Evolutionary conservation across 1,140 invertebrate genomes (phyloP), one percentile per base, ranked within the genome.

Genomic region (Scaptomyza pallida): DNA sequence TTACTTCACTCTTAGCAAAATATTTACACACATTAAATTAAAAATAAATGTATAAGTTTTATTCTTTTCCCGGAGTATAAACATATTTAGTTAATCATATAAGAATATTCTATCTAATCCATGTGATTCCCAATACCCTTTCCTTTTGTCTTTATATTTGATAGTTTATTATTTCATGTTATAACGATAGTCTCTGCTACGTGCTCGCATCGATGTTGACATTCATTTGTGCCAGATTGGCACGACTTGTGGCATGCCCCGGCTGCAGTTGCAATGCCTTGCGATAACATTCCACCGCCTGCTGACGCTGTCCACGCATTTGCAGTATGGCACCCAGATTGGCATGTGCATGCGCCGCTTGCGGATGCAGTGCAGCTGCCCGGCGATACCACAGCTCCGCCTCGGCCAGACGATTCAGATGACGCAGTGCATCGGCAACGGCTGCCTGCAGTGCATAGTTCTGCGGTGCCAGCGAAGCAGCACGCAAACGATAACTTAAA

Each of bases 241-340:
- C 96, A 72, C 96, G 93, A 15, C 97, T 98, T 23, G 97, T 96
- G 15, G 94, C 93, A 92, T 98, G 97, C 72, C 95, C 94, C 0
- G 97, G 97, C 78, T 97, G 95, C 5, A 98, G 92, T 62, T 94
- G 92, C 56, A 98, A 92, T 1, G 97, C 97, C 80, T 94, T 93
- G 55, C 95, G 92, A 92, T 99, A 99, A 56, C 95, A 95, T 5
- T 93, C 91, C 19, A 96, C 96, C 0, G 98, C 97, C 85, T 98
- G 96, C n/a, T 92, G 92, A 67, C 96, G 95, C 91, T 97, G 97
- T 5, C 96, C 96, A 85, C 98, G 97, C 63, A 98, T 92, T 91
- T 98, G 97, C 13, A 98, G 93, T 89, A 99, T 98, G 41, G 97
- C 97, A 5, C 97, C 97, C 13, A 98, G 92, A 91, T 99, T 99